Evolutionary conservation across 2,797 vertebrate species (phyloP), one percentile per base, ranked within the genome.

Genomic region (Anniella stebbinsi): DNA sequence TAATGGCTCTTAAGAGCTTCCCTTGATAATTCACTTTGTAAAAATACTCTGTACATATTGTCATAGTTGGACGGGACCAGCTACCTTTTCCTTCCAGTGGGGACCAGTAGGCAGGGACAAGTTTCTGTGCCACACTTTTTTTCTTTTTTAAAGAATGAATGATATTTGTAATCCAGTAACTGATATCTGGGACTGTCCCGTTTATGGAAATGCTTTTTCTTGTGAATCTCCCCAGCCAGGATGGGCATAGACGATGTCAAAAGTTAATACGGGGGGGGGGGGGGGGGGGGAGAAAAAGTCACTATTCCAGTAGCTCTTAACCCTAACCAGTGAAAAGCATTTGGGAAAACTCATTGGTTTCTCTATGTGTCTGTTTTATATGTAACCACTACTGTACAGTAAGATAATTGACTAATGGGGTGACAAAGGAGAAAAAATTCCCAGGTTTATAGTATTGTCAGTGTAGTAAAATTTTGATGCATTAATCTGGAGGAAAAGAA

Each of bases 391-490:
- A 25, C 93, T 45, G 0, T 93, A 94, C 88, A 84, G 28, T 92
- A 2, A 87, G 92, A 91, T 94, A 90, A 92, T 87, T 84, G 88
- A 91, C 93, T 91, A 78, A 88, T 88, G 93, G 63, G 91, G 91
- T 75, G 88, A 88, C 89, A 69, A 84, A 73, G 82, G 63, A 86
- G 89, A 93, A 85, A 78, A 84, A 88, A 77, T 87, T 91, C 93
- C 93, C 90, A 87, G 92, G 89, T 92, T 86, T 72, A 80, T 88
- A 92, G 78, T 41, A 84, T 2, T 3, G 36, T 82, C 89, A 76
- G 0, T 86, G 60, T 94, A 93, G 93, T 90, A 89, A 95, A 95
- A 95, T 93, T 92, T 93, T 90, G 95, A 94, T 73, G 4, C 83
- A 83, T 10, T 89, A 93, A 93, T 95, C 95, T 88, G 94, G 94